Evolutionary conservation across 1,140 invertebrate species (phyloP), one percentile per base, ranked within the genome.

Genomic region (Drosophila tropicalis): DNA sequence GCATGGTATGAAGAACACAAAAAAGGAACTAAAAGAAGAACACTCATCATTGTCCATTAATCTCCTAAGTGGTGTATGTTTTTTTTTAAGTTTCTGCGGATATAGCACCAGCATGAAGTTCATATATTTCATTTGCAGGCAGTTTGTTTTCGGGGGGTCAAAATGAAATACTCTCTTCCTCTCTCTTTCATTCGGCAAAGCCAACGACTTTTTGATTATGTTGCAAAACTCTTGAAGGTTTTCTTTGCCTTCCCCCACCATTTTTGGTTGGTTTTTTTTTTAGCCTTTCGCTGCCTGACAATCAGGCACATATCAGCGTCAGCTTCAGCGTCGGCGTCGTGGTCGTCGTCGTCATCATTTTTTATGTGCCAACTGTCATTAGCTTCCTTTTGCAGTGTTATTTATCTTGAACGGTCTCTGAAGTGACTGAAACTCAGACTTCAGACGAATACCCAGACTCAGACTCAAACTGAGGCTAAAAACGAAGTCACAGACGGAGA

Each of bases 301-400:
- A 51, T 51, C 44, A 51, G 47, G 25, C 25, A 15, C 19, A 41
- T 70, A 69, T 69, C 51, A 69, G 55, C 64, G 39, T n/a, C 41
- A 44, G 41, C 41, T 4, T 56, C 40, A 13, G 39, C 44, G 19
- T 58, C 22, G 1, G 32, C 32, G 32, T 34, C 32, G 41, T 41
- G 25, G 51, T 39, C 68, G 80, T 62, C 76, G 83, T 84, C 81
- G 68, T 80, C 81, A 85, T 85, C 81, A 84, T 83, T 81, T 83
- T 83, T 83, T 83, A 73, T 83, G 78, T 81, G 70, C 81, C 83
- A 76, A 85, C 81, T 85, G 81, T 85, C 81, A 85, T 85, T 85
- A 85, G 81, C 81, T 85, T 85, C 81, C 81, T 85, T 85, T 68
- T 62, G 81, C 70, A 74, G 77, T 85, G 81, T 85, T 85, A 84